These are phyloP conservation scores for Zoroaster sp. DNA, from an alignment of 53 echinoderm and acorn worm species.

Conservation along the genomic window DNA sequence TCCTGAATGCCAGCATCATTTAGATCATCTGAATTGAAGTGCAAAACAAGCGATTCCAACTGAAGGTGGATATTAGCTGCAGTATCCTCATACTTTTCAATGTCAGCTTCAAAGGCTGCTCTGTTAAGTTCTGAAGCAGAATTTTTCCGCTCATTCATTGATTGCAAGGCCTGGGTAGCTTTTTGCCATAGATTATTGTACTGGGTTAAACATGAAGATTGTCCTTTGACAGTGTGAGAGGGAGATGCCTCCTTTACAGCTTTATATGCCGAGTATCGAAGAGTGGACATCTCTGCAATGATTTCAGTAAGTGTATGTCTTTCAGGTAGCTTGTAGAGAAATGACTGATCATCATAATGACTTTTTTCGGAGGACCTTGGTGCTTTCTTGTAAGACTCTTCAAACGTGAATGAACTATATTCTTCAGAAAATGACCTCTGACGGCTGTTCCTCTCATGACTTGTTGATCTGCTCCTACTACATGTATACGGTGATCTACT, in stretches of 20 bases:
- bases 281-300: not conserved
- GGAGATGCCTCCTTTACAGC: not conserved
- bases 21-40: not conserved
- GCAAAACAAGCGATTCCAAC: slow-evolving; percentile 2
- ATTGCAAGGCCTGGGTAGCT: not conserved
- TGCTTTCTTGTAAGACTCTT: not conserved
- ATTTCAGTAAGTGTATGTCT: not conserved
- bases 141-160: not conserved
- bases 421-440: too few species aligned
- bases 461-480: not conserved
- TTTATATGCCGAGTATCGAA: not conserved
- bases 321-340: not conserved
- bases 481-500: too few species aligned
- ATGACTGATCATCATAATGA: not conserved
- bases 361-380: not conserved
- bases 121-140: not conserved
- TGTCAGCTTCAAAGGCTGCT: not conserved
- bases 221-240: not conserved
- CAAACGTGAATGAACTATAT: too few species aligned
- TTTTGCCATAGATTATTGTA: slow-evolving; percentile 7
- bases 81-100: not conserved
- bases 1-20: not conserved
- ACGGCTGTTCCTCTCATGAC: too few species aligned
- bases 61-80: slow-evolving; percentile 29
- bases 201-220: not conserved